Evolutionary conservation across 2,888 invertebrate genomes (phyloP).

Genomic region (Capitulum mitella): DNA sequence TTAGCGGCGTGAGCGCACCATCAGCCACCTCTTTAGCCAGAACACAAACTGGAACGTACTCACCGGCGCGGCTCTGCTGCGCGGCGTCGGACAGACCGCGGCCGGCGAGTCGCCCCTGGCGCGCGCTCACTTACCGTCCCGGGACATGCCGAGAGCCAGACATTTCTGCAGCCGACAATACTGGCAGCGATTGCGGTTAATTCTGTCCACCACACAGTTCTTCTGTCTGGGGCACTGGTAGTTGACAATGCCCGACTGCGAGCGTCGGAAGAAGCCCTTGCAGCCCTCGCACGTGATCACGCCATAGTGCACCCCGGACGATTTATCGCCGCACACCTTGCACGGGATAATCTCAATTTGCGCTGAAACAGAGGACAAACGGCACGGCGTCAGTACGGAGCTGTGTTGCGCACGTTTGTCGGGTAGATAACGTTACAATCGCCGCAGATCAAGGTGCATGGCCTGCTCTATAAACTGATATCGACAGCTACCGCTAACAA

Average conservation of each 20-base stretch:
- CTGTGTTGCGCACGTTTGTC: no score
- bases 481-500: no score
- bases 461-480: no score
- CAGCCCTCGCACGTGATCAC: slow-evolving; percentile 99
- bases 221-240: slow-evolving; percentile 99
- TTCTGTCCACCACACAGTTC: slow-evolving; percentile 96
- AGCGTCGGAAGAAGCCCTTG: slow-evolving; percentile 98
- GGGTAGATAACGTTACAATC: background rate
- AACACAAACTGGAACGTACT: background rate
- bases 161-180: slow-evolving; percentile 99
- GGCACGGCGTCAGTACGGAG: background rate
- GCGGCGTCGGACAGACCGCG: background rate
- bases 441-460: no score
- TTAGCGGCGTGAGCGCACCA: background rate
- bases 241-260: slow-evolving; percentile 96
- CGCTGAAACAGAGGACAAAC: slow-evolving; percentile 55
- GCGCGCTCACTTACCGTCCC: slow-evolving; percentile 74
- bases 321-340: slow-evolving; percentile 99
- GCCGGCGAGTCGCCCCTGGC: background rate
- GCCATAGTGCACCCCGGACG: slow-evolving; percentile 98
- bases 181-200: slow-evolving; percentile 97
- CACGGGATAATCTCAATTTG: slow-evolving; percentile 99
- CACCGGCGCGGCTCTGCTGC: background rate
- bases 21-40: background rate
- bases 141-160: slow-evolving; percentile 96